Percentiles rank a stretch among this genome's conserved stretches.
Evolutionary conservation across 2,113 vertebrate genomes (phyloP).

Genomic region (Sclerurus mexicanus): DNA sequence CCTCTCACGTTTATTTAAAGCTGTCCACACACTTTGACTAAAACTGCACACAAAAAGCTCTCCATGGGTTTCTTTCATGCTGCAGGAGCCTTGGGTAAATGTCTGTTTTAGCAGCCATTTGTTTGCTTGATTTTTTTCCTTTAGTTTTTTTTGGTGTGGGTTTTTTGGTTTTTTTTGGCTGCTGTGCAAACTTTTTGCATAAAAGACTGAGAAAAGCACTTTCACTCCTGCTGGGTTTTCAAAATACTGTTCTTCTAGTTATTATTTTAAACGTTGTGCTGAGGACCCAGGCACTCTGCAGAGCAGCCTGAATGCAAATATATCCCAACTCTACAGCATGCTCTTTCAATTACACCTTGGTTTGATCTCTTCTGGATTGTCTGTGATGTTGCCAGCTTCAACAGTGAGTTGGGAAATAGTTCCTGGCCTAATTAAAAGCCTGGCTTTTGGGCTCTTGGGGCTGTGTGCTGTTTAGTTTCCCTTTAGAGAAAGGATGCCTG

Average conservation of each 20-base stretch:
- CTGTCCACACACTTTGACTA: not conserved
- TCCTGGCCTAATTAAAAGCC: not conserved
- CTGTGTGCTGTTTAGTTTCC: not conserved
- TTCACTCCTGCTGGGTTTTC: not conserved
- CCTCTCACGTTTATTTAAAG: not conserved
- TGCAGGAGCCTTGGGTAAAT: not conserved
- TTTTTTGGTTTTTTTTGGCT: not conserved
- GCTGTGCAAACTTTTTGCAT: constrained; percentile 9
- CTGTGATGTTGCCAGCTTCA: not conserved
- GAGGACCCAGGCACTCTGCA: not conserved
- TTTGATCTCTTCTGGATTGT: not conserved
- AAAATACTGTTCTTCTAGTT: not conserved
- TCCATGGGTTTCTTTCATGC: not conserved
- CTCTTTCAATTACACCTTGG: not conserved
- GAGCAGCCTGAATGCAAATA: not conserved
- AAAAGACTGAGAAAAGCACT: constrained; percentile 34
- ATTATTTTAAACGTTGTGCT: not conserved
- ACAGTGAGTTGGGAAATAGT: not conserved
- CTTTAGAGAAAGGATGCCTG: not conserved
- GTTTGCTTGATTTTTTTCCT: not conserved
- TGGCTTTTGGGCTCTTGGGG: not conserved
- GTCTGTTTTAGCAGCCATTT: not conserved
- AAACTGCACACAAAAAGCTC: not conserved
- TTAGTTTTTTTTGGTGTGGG: not conserved
- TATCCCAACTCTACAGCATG: not conserved